Conservation (phyloP, 2,888 invertebrate species). For the Lasioglossum leucozonium region DNA sequence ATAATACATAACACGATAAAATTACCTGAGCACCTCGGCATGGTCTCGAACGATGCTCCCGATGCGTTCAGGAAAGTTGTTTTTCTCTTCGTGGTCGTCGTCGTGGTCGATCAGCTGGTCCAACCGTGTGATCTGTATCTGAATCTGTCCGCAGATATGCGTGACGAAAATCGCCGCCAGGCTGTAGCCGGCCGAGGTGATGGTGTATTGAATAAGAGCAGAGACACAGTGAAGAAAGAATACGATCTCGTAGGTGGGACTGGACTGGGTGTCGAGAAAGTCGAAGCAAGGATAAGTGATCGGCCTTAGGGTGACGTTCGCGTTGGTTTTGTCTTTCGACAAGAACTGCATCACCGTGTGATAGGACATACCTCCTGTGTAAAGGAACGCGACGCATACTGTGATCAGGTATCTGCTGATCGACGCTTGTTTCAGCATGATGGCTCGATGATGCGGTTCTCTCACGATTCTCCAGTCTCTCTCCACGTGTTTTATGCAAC, state of each 20-base stretch:
- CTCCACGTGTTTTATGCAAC: constrained; percentile 68
- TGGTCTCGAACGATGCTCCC: constrained; percentile 58
- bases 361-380: constrained; percentile 56
- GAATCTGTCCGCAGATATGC: constrained; percentile 70
- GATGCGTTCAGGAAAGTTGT: background rate
- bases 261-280: constrained; percentile 57
- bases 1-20: background rate
- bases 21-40: constrained; percentile 61
- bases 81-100: background rate
- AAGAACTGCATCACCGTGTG: constrained; percentile 45
- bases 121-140: constrained; percentile 59
- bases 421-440: constrained; percentile 68
- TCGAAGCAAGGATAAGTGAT: constrained; percentile 67
- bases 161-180: constrained; percentile 69
- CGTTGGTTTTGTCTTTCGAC: constrained; percentile 2
- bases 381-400: constrained; percentile 58
- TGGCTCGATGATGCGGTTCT: constrained; percentile 50
- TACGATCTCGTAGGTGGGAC: constrained; percentile 71
- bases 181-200: constrained; percentile 64
- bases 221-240: constrained; percentile 62
- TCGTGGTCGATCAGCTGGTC: constrained; percentile 22
- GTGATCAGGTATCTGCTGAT: constrained; percentile 62
- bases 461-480: constrained; percentile 64
- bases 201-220: constrained; percentile 55
- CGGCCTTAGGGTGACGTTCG: constrained; percentile 63